phyloP scores from a whole-genome alignment of 1,140 invertebrate genomes.

The Drosophila busckii region DNA sequence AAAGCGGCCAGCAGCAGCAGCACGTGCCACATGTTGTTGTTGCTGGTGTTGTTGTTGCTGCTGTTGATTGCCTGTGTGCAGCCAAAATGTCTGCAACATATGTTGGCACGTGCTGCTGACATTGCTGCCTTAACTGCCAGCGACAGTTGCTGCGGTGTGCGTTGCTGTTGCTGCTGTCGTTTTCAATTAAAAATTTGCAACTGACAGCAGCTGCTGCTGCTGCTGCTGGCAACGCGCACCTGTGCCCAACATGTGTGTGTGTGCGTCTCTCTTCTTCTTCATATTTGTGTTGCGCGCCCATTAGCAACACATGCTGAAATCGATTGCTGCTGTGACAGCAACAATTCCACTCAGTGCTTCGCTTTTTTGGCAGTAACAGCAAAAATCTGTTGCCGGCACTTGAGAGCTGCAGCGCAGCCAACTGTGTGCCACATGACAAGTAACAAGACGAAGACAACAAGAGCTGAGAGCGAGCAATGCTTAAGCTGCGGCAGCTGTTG shows the following conservation, averaged over 20 bases:
- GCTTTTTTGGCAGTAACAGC: slow-evolving; percentile 17
- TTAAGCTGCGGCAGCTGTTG: slow-evolving; percentile 49
- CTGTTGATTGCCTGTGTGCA: slow-evolving; percentile 33
- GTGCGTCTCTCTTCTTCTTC: too few relatives aligned
- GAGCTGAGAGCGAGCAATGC: slow-evolving; percentile 1
- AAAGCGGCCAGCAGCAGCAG: slow-evolving; percentile 47
- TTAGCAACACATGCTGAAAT: slow-evolving; percentile 45
- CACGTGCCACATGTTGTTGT: slow-evolving; percentile 47
- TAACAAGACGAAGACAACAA: slow-evolving; percentile 41
- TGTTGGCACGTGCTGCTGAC: slow-evolving; percentile 60
- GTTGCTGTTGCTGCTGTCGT: slow-evolving; percentile 37
- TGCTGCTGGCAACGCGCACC: slow-evolving; percentile 48
- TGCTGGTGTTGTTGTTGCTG: slow-evolving; percentile 23
- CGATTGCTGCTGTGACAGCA: slow-evolving; percentile 24
- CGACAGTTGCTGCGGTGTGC: slow-evolving; percentile 32
- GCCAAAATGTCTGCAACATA: slow-evolving; percentile 54
- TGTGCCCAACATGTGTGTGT: slow-evolving; percentile 24
- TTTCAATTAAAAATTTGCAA: slow-evolving; percentile 76
- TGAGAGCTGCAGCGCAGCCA: slow-evolving; percentile 69
- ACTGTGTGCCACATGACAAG: slow-evolving; percentile 71
- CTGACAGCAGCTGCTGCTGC: slow-evolving; percentile 53
- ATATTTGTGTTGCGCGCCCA: slow-evolving; percentile 8
- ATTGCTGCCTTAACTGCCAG: slow-evolving; percentile 46
- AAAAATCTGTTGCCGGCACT: slow-evolving; percentile 71
- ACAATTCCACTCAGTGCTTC: slow-evolving; percentile 26